These are phyloP conservation scores for Scrobipalpa costella DNA, from an alignment of 2,888 invertebrate species.

Conservation along the genomic window DNA sequence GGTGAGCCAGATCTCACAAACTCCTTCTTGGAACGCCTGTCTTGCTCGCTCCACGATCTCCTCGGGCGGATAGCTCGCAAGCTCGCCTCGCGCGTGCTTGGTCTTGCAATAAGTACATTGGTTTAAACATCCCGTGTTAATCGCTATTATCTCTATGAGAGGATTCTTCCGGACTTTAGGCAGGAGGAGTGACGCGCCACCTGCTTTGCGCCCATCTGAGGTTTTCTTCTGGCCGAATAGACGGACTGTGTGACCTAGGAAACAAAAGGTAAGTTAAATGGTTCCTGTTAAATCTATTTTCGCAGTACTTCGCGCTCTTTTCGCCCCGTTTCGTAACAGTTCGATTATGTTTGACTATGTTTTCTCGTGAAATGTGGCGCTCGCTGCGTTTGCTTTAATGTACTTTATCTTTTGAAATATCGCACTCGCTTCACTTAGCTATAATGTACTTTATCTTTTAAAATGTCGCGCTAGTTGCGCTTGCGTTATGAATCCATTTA, in stretches of 20 bases:
- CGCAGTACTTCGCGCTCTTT: too few species aligned
- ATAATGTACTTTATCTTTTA: too few species aligned
- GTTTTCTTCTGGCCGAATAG: constrained; percentile 91
- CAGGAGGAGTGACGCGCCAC: constrained; percentile 92
- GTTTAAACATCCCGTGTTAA: constrained; percentile 98
- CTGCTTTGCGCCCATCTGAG: constrained; percentile 87
- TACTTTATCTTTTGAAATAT: too few species aligned
- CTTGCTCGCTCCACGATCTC: constrained; percentile 93
- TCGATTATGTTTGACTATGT: too few species aligned
- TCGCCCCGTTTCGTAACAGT: too few species aligned
- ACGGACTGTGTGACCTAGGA: constrained; percentile 85
- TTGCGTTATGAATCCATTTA: too few species aligned
- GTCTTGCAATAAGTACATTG: constrained; percentile 99
- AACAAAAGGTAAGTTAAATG: constrained; percentile 21
- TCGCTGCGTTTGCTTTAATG: too few species aligned
- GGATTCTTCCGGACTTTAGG: constrained; percentile 98
- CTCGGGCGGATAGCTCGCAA: constrained; percentile 95
- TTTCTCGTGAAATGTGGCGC: neutral
- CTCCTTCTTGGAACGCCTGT: constrained; percentile 95
- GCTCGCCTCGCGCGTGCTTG: constrained; percentile 97
- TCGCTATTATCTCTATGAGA: constrained; percentile 97
- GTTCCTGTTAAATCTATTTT: too few species aligned
- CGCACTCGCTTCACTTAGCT: neutral
- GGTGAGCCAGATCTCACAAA: constrained; percentile 98
- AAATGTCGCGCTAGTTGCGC: too few species aligned